Percentiles rank a stretch among this genome's conserved stretches.
Conservation (phyloP, 2,888 invertebrate species). For the Meiosimyza decipiens region DNA sequence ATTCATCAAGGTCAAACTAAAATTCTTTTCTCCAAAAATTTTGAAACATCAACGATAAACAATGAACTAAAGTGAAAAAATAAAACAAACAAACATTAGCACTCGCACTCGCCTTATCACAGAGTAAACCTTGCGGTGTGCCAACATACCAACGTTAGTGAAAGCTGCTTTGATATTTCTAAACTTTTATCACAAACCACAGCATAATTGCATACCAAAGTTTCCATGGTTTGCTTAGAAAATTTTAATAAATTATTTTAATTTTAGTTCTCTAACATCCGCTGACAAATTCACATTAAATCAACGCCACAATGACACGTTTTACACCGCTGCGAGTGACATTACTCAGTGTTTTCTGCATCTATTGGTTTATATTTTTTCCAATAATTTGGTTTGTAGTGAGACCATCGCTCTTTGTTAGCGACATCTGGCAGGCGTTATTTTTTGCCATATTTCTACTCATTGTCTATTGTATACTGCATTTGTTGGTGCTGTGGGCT, state of each 20-base stretch:
- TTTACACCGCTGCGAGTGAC: constrained; percentile 38
- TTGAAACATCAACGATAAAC: too few relatives aligned
- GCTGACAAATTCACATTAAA: not conserved
- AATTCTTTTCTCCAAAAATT: too few relatives aligned
- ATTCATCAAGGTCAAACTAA: too few relatives aligned
- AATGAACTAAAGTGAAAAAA: too few relatives aligned
- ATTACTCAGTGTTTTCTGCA: constrained; percentile 44
- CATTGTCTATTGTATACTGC: constrained; percentile 44
- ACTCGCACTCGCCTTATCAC: too few relatives aligned
- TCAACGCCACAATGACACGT: constrained; percentile 36
- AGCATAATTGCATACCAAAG: not conserved
- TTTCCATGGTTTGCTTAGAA: not conserved
- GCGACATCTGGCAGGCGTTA: constrained; percentile 38
- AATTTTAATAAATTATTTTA: not conserved
- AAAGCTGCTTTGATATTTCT: not conserved
- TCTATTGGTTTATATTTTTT: constrained; percentile 52
- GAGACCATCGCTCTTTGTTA: constrained; percentile 43
- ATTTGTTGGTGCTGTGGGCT: constrained; percentile 44
- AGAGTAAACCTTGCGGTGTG: too few relatives aligned
- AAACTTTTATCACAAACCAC: constrained; percentile 9
- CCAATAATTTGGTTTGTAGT: constrained; percentile 51
- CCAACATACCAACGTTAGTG: too few relatives aligned
- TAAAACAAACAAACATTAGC: too few relatives aligned
- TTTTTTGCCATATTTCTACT: constrained; percentile 46
- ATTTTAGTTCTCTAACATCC: not conserved